phyloP scores from a whole-genome alignment of 2,797 vertebrate species.

The Vespertilio murinus region DNA sequence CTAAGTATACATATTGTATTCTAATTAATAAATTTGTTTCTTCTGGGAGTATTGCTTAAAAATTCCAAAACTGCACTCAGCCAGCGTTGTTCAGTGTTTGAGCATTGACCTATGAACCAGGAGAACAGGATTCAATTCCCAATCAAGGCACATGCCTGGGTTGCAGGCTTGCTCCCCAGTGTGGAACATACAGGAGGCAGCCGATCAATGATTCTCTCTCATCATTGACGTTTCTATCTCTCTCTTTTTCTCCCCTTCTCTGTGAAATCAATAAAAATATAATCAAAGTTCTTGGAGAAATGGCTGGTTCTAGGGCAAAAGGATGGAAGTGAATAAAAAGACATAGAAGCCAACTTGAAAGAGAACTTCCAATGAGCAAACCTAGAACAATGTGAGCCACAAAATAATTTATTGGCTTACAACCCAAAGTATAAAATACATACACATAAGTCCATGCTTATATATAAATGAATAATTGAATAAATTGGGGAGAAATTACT shows the following conservation, averaged over 20 bases:
- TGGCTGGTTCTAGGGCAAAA: neutral
- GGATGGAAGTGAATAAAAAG: neutral
- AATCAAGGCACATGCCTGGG: too few species aligned
- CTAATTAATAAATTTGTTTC: neutral
- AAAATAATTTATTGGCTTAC: neutral
- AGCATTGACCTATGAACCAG: too few species aligned
- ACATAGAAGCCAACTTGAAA: neutral
- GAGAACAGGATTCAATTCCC: too few species aligned
- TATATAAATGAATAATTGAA: neutral
- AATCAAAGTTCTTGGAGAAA: neutral
- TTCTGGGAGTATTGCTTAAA: neutral
- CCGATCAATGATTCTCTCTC: too few species aligned
- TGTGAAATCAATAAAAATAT: too few species aligned
- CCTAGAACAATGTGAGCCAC: neutral
- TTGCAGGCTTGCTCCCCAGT: too few species aligned
- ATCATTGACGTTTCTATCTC: too few species aligned
- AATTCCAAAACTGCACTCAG: constrained; percentile 8
- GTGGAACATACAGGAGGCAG: too few species aligned
- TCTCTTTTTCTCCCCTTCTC: too few species aligned
- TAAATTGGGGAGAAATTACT: neutral
- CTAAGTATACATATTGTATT: neutral
- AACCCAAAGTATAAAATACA: neutral
- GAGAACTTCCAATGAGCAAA: neutral
- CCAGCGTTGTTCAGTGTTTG: too few species aligned
- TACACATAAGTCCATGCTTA: neutral